These are phyloP conservation scores for Nothocercus julius DNA, from an alignment of 2,113 vertebrate genomes.

Conservation along the genomic window DNA sequence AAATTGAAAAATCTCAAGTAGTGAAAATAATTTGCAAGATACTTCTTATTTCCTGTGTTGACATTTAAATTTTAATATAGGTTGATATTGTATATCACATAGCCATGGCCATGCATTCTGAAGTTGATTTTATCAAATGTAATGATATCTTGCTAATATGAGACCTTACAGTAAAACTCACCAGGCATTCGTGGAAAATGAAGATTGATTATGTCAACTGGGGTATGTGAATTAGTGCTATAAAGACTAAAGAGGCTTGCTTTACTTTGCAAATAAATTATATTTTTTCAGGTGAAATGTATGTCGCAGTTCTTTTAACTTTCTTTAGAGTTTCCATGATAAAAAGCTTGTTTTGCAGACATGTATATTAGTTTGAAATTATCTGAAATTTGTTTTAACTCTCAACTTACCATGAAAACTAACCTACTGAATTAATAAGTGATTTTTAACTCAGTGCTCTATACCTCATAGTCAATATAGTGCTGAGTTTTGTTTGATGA, in stretches of 20 bases:
- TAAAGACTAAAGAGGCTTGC: neutral
- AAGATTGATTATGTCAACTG: neutral
- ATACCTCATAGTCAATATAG: neutral
- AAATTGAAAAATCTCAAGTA: neutral
- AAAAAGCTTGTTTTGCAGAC: neutral
- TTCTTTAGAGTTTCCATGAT: neutral
- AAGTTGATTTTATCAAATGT: neutral
- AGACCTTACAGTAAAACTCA: neutral
- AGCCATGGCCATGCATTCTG: neutral
- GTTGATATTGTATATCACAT: neutral
- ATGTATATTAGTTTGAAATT: neutral
- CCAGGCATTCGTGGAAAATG: neutral
- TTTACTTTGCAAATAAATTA: neutral
- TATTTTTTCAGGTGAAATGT: neutral
- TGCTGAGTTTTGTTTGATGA: neutral
- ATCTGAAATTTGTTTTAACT: neutral
- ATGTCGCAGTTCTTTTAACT: neutral
- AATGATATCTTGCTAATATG: neutral
- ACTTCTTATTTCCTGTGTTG: neutral
- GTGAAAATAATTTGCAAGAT: neutral
- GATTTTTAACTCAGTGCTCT: neutral
- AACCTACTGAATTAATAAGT: neutral
- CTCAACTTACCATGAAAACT: neutral
- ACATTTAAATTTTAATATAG: neutral
- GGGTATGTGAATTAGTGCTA: neutral